Evolutionary conservation across 2,797 vertebrate species (phyloP).

Genomic region (Lerista edwardsae): DNA sequence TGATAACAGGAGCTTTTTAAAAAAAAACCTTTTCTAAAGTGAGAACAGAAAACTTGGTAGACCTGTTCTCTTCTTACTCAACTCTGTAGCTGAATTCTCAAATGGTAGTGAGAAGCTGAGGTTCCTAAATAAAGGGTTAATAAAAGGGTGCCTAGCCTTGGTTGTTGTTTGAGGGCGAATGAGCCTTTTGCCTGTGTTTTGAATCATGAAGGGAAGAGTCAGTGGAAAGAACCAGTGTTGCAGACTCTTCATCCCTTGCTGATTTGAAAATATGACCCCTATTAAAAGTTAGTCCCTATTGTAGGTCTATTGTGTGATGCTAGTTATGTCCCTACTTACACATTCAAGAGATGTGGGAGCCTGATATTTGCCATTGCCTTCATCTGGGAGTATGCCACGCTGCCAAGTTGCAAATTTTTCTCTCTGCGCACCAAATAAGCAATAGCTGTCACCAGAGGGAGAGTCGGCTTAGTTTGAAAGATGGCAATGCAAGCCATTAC

Average conservation of each 20-base stretch:
- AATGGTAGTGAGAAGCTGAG: too few relatives aligned
- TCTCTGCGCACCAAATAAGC: conserved; percentile 80
- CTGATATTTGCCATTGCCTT: conserved; percentile 77
- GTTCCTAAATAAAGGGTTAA: not conserved
- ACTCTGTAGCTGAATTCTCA: too few relatives aligned
- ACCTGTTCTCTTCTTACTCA: too few relatives aligned
- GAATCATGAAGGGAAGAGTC: not conserved
- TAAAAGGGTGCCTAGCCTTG: too few relatives aligned
- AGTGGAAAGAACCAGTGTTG: not conserved
- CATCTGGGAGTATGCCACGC: conserved; percentile 84
- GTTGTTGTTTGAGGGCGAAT: not conserved
- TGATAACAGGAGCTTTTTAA: not conserved
- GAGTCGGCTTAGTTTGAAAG: conserved; percentile 84
- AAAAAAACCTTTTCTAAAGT: too few relatives aligned
- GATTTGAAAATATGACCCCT: not conserved
- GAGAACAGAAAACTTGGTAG: too few relatives aligned
- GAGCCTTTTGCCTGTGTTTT: not conserved
- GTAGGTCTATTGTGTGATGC: not conserved
- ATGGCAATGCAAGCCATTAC: conserved; percentile 82
- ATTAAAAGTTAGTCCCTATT: not conserved
- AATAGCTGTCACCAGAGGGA: conserved; percentile 79
- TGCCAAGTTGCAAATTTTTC: conserved; percentile 80
- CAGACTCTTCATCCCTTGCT: not conserved
- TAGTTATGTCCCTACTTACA: conserved; percentile 76
- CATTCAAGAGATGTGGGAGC: conserved; percentile 77